Evolutionary conservation across 53 echinoderm and acorn worm species (phyloP).

Genomic region (Paracentrotus lividus): DNA sequence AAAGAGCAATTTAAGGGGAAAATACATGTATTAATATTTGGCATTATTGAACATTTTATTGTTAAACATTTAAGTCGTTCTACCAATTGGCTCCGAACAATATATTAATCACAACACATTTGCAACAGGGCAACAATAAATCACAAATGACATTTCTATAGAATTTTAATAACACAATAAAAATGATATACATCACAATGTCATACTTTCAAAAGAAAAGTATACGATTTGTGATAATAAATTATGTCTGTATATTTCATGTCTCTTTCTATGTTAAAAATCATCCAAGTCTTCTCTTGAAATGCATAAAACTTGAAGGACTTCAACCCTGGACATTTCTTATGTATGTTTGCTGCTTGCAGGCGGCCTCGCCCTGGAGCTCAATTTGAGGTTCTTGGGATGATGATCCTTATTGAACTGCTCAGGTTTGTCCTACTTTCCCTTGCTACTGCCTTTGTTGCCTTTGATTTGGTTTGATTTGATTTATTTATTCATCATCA

Average conservation of each 20-base stretch:
- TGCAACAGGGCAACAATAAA: neutral
- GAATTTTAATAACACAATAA: neutral
- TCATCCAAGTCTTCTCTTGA: no score
- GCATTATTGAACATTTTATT: no score
- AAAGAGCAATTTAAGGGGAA: no score
- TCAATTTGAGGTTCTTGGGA: conserved; percentile 71
- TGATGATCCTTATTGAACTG: conserved; percentile 69
- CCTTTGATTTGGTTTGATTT: conserved; percentile 69
- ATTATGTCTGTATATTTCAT: no score
- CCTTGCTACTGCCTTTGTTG: conserved; percentile 71
- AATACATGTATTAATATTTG: no score
- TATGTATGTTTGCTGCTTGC: conserved; percentile 63
- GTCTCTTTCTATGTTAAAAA: no score
- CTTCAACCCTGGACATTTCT: conserved; percentile 53
- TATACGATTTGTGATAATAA: no score
- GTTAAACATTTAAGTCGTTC: neutral
- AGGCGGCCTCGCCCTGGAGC: conserved; percentile 73
- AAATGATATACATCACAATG: neutral
- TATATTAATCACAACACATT: neutral
- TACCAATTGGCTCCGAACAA: neutral
- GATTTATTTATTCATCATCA: no score
- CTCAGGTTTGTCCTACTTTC: conserved; percentile 69
- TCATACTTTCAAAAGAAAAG: conserved; percentile 36
- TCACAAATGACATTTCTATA: neutral
- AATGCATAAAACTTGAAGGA: conserved; percentile 45